phyloP scores from a whole-genome alignment of 1,140 invertebrate species.

The Ganaspis sp. region DNA sequence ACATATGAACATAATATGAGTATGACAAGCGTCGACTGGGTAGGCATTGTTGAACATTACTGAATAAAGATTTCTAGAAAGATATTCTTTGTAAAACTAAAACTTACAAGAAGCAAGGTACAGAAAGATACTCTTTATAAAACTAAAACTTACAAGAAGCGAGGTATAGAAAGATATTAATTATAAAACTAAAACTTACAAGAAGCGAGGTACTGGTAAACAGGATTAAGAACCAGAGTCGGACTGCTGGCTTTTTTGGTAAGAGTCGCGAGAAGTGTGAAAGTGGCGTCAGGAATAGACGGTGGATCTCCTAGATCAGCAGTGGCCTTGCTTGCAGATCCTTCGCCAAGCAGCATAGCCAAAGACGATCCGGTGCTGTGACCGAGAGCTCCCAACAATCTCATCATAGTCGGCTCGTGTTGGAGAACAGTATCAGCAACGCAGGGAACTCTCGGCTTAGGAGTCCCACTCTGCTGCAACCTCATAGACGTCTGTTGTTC shows the following conservation, averaged over 20 bases:
- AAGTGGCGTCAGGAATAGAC: slow-evolving; percentile 89
- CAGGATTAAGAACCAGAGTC: slow-evolving; percentile 83
- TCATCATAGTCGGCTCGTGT: slow-evolving; percentile 87
- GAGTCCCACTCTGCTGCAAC: slow-evolving; percentile 56
- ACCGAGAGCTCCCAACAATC: slow-evolving; percentile 85
- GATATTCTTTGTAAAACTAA: too few relatives aligned
- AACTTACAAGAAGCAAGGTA: background rate
- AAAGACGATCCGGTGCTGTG: slow-evolving; percentile 83
- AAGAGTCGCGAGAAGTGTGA: slow-evolving; percentile 86
- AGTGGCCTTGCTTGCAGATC: slow-evolving; percentile 57
- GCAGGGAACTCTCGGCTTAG: slow-evolving; percentile 78
- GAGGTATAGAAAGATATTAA: too few relatives aligned
- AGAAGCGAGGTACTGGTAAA: slow-evolving; percentile 84
- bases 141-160: too few relatives aligned
- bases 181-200: too few relatives aligned
- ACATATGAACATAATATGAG: too few relatives aligned
- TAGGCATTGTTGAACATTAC: too few relatives aligned
- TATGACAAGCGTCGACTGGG: too few relatives aligned
- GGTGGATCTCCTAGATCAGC: slow-evolving; percentile 79
- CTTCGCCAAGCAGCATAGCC: slow-evolving; percentile 76
- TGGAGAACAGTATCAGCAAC: slow-evolving; percentile 87
- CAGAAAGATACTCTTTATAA: too few relatives aligned
- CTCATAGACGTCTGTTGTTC: slow-evolving; percentile 77
- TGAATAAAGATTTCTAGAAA: too few relatives aligned
- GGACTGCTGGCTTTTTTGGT: slow-evolving; percentile 84